Evolutionary conservation across 2,888 invertebrate species (phyloP).

Genomic region (Tolmerus cingulatus): DNA sequence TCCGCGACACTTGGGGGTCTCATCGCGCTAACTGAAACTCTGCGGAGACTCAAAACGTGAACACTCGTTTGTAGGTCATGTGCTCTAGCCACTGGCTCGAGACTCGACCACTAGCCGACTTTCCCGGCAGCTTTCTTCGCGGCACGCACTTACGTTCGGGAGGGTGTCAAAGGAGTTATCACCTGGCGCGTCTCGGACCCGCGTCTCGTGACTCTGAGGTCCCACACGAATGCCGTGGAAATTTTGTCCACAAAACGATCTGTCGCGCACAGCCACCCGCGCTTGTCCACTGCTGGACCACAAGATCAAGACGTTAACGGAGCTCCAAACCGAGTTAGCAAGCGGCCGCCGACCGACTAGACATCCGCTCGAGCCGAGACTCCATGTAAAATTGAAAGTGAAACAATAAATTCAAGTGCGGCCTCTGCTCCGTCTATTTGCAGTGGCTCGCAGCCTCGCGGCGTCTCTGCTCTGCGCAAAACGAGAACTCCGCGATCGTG

Average conservation of each 20-base stretch:
- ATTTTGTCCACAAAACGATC: neutral
- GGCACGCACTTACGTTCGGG: neutral
- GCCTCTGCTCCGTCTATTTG: conserved; percentile 9
- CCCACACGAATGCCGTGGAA: neutral
- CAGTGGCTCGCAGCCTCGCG: neutral
- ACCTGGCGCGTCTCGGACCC: neutral
- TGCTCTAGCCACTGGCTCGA: neutral
- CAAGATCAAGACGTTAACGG: neutral
- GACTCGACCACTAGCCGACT: neutral
- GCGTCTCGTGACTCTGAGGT: neutral
- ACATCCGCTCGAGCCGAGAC: conserved; percentile 42
- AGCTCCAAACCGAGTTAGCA: conserved; percentile 13
- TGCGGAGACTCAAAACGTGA: neutral
- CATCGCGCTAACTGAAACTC: neutral
- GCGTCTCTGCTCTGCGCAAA: neutral
- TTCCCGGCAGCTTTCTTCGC: neutral
- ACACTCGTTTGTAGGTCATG: conserved; percentile 40
- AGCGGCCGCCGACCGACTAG: conserved; percentile 19
- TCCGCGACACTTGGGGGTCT: neutral
- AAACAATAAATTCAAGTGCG: conserved; percentile 22
- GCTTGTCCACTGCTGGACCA: neutral
- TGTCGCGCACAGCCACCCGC: neutral
- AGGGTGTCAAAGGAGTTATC: neutral
- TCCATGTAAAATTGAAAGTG: conserved; percentile 45
- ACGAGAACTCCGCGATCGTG: neutral